These are phyloP conservation scores for Cancer borealis DNA, from an alignment of 2,888 invertebrate genomes.

Conservation along the genomic window DNA sequence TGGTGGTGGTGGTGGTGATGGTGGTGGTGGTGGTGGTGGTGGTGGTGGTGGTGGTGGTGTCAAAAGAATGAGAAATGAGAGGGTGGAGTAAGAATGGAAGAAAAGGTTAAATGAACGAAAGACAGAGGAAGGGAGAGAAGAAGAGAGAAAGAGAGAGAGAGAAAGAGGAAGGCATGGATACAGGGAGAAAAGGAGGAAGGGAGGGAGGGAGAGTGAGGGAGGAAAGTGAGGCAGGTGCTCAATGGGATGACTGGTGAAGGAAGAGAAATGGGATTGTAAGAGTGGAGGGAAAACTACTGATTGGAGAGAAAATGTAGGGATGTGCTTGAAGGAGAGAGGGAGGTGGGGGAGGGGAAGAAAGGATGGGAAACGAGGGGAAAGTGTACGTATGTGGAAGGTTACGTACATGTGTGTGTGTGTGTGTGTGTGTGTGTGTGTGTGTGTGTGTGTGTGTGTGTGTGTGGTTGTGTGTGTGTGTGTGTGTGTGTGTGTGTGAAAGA, in stretches of 20 bases:
- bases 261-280: neutral
- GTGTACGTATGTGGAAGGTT: no score
- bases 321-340: neutral
- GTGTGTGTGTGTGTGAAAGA: no score
- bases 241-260: neutral
- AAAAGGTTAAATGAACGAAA: neutral
- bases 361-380: neutral
- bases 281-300: no score
- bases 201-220: neutral
- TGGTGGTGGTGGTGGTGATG: neutral
- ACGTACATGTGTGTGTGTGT: no score
- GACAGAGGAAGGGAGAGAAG: constrained; percentile 49
- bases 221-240: neutral
- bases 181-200: neutral
- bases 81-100: neutral
- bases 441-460: no score
- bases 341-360: neutral
- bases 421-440: no score
- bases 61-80: neutral
- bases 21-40: neutral
- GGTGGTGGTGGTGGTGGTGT: neutral
- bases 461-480: no score
- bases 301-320: no score
- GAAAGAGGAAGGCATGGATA: constrained; percentile 42
- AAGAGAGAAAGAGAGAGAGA: constrained; percentile 59